A percentile compares a stretch with the other conserved stretches of the same genome.
Evolutionary conservation across 2,797 vertebrate species (phyloP).

Genomic region (Thalassophryne amazonica): DNA sequence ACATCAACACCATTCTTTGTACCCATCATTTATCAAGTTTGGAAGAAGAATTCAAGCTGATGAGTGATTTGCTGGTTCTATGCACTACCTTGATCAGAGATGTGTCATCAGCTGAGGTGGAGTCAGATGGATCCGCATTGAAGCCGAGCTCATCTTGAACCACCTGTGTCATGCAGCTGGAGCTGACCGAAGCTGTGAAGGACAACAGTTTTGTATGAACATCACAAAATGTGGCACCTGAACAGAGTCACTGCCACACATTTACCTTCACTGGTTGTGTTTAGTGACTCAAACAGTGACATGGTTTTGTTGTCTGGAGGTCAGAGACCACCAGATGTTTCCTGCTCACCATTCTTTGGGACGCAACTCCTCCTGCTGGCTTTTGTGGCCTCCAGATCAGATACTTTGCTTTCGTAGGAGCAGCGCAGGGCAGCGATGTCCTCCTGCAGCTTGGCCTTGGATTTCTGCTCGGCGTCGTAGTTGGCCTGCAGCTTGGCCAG

Average conservation of each 20-base stretch:
- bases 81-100: constrained; percentile 28
- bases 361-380: constrained; percentile 59
- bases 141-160: constrained; percentile 25
- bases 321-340: background rate
- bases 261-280: too few relatives aligned
- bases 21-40: too few relatives aligned
- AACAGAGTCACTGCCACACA: too few relatives aligned
- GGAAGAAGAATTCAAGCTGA: background rate
- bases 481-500: constrained; percentile 83
- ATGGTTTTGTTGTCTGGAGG: background rate
- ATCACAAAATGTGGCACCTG: too few relatives aligned
- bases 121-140: constrained; percentile 4
- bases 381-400: constrained; percentile 64
- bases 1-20: too few relatives aligned
- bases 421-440: constrained; percentile 80
- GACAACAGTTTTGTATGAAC: background rate
- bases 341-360: constrained; percentile 24
- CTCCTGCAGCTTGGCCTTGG: constrained; percentile 82
- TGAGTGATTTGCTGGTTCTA: background rate
- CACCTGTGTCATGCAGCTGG: constrained; percentile 4
- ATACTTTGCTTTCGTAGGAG: constrained; percentile 81
- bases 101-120: constrained; percentile 13
- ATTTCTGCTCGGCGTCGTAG: constrained; percentile 84
- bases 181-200: constrained; percentile 22
- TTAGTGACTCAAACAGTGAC: constrained; percentile 2